Evolutionary conservation across 2,797 vertebrate genomes (phyloP), one percentile per base, ranked within the genome.

Genomic region (Chelidonichthys spinosus): DNA sequence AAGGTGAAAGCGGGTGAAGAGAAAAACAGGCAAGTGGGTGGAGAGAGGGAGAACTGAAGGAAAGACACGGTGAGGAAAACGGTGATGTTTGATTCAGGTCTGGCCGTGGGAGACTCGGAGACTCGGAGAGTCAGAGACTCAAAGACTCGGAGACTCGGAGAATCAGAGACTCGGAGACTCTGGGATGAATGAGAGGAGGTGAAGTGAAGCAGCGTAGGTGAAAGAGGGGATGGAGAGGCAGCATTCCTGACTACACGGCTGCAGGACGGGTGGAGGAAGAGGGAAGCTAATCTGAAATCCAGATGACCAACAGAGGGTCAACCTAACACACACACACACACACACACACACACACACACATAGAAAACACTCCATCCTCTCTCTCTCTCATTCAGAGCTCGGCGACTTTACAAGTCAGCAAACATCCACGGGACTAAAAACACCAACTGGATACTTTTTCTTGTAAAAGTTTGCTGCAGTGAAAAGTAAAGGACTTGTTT

Each of bases 221-320:
- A 81, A 85, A 65, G 67, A 79, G 82, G 78, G 73, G 79, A 88
- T 85, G 78, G 75, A 91, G 87, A 81, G 74, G 73, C 74, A 79
- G 84, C 88, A 92, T 93, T 93, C 92, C 90, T 88, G 72, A 82
- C 87, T 46, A 50, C 85, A 77, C 86, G 70, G 53, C 65, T 77
- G 78, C 71, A 71, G 76, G 71, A 71, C 53, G 11, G 11, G 78
- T 25, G 25, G 71, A 84, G 56, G 39, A 75, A 81, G 69, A 64
- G 73, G 58, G 82, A 76, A 67, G 80, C 40, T 91, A 76, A 93
- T 90, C 85, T 89, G 83, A 92, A 93, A 90, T 90, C 92, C 92
- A 93, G 92, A 93, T 93, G 92, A 92, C 76, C 84, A 81, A 72
- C 82, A 81, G 81, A 88, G 82, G 88, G 91, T 92, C 85, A 90